Conservation (phyloP, 2,113 vertebrate species). For the Melanocharis versteri region DNA sequence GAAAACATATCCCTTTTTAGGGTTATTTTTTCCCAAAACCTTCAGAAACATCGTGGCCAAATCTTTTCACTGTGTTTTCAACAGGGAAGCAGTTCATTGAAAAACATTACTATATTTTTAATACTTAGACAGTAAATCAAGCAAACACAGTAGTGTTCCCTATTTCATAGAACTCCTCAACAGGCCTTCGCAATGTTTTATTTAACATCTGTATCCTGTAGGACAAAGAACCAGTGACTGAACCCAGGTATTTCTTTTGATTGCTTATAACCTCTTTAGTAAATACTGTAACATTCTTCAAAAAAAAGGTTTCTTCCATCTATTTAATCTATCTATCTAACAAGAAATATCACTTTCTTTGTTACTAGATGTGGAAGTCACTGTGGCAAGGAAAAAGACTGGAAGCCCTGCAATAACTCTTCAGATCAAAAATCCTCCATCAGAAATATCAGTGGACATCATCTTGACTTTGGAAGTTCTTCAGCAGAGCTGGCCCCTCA, state of each 20-base stretch:
- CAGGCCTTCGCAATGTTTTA: background rate
- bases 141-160: background rate
- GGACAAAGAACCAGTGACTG: background rate
- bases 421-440: slow-evolving; percentile 24
- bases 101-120: background rate
- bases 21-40: background rate
- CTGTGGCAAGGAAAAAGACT: slow-evolving; percentile 62
- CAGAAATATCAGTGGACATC: slow-evolving; percentile 81
- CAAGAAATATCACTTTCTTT: background rate
- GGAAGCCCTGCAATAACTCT: slow-evolving; percentile 86
- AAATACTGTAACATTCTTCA: background rate
- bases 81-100: background rate
- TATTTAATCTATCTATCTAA: background rate
- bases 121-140: background rate
- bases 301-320: background rate
- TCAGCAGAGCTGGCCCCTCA: slow-evolving; percentile 68
- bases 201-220: background rate
- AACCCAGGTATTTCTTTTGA: background rate
- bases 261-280: background rate
- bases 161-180: background rate
- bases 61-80: background rate
- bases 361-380: slow-evolving; percentile 56
- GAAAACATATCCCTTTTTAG: background rate
- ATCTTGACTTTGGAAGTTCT: slow-evolving; percentile 76
- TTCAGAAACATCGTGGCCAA: background rate